Conservation (phyloP, 2,113 vertebrate genomes). For the Macroglossus sobrinus region DNA sequence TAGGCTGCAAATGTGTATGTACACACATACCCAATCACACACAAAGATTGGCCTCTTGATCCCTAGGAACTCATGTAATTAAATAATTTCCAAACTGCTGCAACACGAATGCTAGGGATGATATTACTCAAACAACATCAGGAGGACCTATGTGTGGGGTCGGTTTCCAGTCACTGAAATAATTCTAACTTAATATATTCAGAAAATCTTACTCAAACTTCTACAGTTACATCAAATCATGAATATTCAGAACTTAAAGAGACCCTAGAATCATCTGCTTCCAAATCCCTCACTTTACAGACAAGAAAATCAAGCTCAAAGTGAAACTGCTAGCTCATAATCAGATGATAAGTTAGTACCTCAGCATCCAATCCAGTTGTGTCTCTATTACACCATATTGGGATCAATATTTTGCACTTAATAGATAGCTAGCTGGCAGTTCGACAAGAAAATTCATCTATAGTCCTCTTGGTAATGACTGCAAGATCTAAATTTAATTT, state of each 20-base stretch:
- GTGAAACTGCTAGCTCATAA: not conserved
- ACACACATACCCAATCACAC: not conserved
- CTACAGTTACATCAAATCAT: not conserved
- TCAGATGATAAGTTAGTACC: not conserved
- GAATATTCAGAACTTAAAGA: not conserved
- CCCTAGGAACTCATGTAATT: not conserved
- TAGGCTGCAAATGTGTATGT: not conserved
- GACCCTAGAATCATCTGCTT: not conserved
- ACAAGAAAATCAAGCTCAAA: slow-evolving; percentile 16
- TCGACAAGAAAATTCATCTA: slow-evolving; percentile 34
- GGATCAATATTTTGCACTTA: slow-evolving; percentile 45
- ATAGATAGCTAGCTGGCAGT: slow-evolving; percentile 30
- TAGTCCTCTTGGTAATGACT: not conserved
- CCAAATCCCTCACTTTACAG: not conserved
- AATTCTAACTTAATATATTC: not conserved
- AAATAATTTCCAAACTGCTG: slow-evolving; percentile 13
- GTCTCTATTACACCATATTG: not conserved
- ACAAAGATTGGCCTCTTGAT: not conserved
- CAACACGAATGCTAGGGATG: not conserved
- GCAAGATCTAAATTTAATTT: slow-evolving; percentile 54
- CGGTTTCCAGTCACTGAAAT: slow-evolving; percentile 20
- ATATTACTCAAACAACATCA: not conserved
- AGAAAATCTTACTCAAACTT: not conserved
- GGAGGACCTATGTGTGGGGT: not conserved
- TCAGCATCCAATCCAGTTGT: not conserved